A percentile compares a stretch with the other conserved stretches of the same genome.
Evolutionary conservation across 1,140 invertebrate genomes (phyloP).

Genomic region (Atta cephalotes): DNA sequence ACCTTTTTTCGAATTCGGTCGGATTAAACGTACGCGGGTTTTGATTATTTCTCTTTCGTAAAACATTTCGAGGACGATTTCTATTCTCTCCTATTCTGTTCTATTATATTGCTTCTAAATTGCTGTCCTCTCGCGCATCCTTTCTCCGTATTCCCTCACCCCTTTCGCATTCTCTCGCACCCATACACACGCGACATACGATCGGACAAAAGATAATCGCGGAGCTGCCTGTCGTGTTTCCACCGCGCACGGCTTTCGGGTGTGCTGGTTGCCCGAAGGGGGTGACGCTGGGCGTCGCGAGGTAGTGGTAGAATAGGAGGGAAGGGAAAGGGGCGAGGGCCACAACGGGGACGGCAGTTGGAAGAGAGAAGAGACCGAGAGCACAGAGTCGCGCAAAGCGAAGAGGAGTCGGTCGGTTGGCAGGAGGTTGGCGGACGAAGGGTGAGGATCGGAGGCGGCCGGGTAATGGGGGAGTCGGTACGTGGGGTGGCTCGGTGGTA

Average conservation of each 20-base stretch:
- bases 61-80: slow-evolving; percentile 38
- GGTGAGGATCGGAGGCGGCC: slow-evolving; percentile 48
- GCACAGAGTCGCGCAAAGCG: slow-evolving; percentile 35
- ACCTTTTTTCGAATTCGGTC: not conserved
- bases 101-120: slow-evolving; percentile 51
- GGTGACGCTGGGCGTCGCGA: slow-evolving; percentile 61
- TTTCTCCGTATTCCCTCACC: slow-evolving; percentile 2
- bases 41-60: slow-evolving; percentile 24
- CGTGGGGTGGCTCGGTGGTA: slow-evolving; percentile 71
- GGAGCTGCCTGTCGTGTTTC: slow-evolving; percentile 65
- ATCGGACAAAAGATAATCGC: slow-evolving; percentile 78
- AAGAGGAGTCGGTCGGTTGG: slow-evolving; percentile 37
- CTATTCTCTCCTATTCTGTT: slow-evolving; percentile 40
- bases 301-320: not conserved
- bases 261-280: slow-evolving; percentile 60
- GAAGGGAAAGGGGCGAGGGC: not conserved
- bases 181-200: slow-evolving; percentile 54
- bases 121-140: slow-evolving; percentile 37
- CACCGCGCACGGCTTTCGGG: slow-evolving; percentile 46
- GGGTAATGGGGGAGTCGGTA: slow-evolving; percentile 69
- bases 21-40: not conserved
- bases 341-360: slow-evolving; percentile 35
- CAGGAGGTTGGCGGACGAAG: slow-evolving; percentile 1
- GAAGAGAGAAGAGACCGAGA: slow-evolving; percentile 50
- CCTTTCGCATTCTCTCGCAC: slow-evolving; percentile 37